Base-by-base conservation (phyloP, 2,888 invertebrate genomes). In the Himalopsyche anomala region DNA sequence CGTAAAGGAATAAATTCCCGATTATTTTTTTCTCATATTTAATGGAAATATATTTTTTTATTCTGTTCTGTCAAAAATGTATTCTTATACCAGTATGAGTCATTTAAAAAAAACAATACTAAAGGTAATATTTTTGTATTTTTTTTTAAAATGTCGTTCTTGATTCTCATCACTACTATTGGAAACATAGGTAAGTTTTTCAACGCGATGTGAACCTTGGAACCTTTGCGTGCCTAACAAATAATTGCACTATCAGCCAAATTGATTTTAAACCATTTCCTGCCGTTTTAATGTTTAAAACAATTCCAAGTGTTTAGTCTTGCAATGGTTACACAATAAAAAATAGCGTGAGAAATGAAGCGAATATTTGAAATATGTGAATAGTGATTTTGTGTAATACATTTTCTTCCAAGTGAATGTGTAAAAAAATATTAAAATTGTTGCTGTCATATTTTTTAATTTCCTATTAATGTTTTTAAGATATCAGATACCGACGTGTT, bases 161-260 rank as follows among this genome's bases (percentile, higher is more conserved):
- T 74, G 74, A 74, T 74, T 74, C 38, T 74, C 74, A 74, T 74
- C 38, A 38, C 74, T 11, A 38, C 36, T 0, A 38, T 74, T 74
- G 74, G 74, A 74, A 74, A 74, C 74, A 12, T 74, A 4, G 15
- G 15, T 38, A 38, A 74, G 38, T 38, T 74, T 38, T 74, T 38
- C 38, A 4, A 36, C 36, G 74, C 74, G 74, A 36, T 15, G 19
- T 74, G 74, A 74, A 74, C 74, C 74, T 74, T 74, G 74, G 36
- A 74, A 74, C 74, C 74, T 74, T 74, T 74, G 74, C 74, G 74
- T 74, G 74, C 74, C 74, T 74, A 12, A 36, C 36, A 74, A 36
- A 36, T 74, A 74, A 36, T 74, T 74, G 74, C 74, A 74, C 38
- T 74, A 36, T 36, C 74, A 74, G 12, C 19, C 74, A 74, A 74